These are phyloP conservation scores for Nematostella vectensis DNA, from an alignment of 92 coral and sea anemone species.

Conservation along the genomic window DNA sequence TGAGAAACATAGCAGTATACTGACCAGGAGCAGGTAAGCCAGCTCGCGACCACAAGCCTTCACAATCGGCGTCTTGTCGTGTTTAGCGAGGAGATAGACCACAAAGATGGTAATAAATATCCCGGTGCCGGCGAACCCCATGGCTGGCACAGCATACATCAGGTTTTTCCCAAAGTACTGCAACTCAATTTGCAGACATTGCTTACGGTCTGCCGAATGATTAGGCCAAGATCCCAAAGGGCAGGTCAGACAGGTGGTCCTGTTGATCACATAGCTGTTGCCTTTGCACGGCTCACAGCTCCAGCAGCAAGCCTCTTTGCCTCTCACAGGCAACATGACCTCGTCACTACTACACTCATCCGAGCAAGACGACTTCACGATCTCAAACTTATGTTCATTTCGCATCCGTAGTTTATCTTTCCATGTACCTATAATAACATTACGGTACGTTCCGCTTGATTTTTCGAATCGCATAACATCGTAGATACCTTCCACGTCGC, in stretches of 20 bases:
- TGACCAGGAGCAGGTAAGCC: constrained; percentile 66
- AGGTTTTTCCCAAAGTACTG: constrained; percentile 62
- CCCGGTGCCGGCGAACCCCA: constrained; percentile 62
- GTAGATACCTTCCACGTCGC: constrained; percentile 75
- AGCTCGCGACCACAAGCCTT: constrained; percentile 95
- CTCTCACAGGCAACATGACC: constrained; percentile 51
- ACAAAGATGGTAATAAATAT: constrained; percentile 58
- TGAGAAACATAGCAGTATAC: constrained; percentile 63
- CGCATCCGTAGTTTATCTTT: constrained; percentile 32
- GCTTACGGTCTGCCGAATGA: constrained; percentile 15
- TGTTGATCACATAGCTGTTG: constrained; percentile 48
- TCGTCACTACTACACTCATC: constrained; percentile 54
- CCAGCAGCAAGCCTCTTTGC: constrained; percentile 85
- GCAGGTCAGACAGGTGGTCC: constrained; percentile 61
- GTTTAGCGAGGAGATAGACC: constrained; percentile 51
- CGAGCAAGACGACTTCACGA: constrained; percentile 59
- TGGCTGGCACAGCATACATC: constrained; percentile 58
- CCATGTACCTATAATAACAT: constrained; percentile 73
- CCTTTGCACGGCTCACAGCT: constrained; percentile 73
- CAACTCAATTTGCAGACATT: constrained; percentile 46
- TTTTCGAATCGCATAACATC: constrained; percentile 59
- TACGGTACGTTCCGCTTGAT: constrained; percentile 25
- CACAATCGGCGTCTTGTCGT: constrained; percentile 80
- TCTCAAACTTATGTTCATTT: constrained; percentile 7
- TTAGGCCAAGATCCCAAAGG: constrained; percentile 78